Evolutionary conservation across 2,888 invertebrate species (phyloP), one percentile per base, ranked within the genome.

Genomic region (Cepaea hortensis): DNA sequence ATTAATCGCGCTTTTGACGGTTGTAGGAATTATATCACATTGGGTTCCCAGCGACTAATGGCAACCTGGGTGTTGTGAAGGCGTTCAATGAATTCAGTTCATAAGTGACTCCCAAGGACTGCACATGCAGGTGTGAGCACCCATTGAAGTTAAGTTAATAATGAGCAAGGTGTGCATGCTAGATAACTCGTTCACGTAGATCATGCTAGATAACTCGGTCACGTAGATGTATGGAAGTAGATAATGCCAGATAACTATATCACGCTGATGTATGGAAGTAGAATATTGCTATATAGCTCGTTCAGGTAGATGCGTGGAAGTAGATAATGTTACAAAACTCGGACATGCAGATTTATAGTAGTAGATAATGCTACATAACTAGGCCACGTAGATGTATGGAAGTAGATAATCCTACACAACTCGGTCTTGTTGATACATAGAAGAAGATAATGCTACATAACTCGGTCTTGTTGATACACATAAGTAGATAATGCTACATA

Each of bases 91-190:
- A n/a, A 3, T 73, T 62, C 23, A 46, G 73, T 13, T n/a, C 61
- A 3, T 68, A 75, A 18, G 72, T 84, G 20, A 89, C 88, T 18
- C 87, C 81, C 61, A 87, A 87, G 50, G 84, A 90, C 70, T 89
- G 93, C 84, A 76, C 84, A 23, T 93, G 93, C 83, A 70, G 86
- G 50, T 93, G 93, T 84, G 88, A 90, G 23, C 90, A 90, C 46
- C 92, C 92, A 2, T 89, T 94, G 76, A 91, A 93, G 50, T 79
- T 82, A 20, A 90, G 91, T 80, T 23, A 9, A 15, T 65, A 15
- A 65, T 65, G 18, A 18, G 13, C 13, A 18, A 15, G 35, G 35
- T 35, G 35, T 35, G 35, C 35, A 35, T 35, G 35, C 35, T 35
- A 35, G 35, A 35, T 35, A 35, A 35, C 35, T 35, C 35, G 35